Conservation (phyloP, 1,140 invertebrate genomes). For the Drosophila varians region DNA sequence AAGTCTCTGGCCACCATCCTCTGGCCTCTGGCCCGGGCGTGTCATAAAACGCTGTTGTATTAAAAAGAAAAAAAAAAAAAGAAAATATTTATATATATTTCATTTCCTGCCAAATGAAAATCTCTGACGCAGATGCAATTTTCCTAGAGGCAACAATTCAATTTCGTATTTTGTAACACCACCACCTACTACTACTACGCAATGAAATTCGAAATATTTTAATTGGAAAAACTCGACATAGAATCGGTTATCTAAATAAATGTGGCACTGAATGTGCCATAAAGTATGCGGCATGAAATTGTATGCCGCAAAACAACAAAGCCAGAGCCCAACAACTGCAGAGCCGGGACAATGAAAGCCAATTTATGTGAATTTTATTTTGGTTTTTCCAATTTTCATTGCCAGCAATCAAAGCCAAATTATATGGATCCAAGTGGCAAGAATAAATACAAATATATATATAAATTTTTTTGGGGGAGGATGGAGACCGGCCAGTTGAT, state of each 20-base stretch:
- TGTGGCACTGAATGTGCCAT: conserved; percentile 40
- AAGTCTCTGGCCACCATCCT: conserved; percentile 15
- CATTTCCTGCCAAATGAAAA: conserved; percentile 27
- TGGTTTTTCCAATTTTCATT: conserved; percentile 46
- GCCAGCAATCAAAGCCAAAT: conserved; percentile 57
- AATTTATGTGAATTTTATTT: conserved; percentile 65
- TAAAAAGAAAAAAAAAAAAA: no score
- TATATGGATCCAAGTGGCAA: conserved; percentile 38
- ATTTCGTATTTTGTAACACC: conserved; percentile 25
- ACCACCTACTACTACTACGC: background rate
- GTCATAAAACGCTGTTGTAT: conserved; percentile 45
- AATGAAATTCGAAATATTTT: conserved; percentile 56
- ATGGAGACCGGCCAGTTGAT: background rate
- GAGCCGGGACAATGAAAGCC: conserved; percentile 34
- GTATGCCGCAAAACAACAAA: conserved; percentile 37
- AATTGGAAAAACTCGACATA: conserved; percentile 72
- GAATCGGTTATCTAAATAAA: conserved; percentile 70
- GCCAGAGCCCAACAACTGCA: conserved; percentile 2
- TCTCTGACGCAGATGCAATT: conserved; percentile 47
- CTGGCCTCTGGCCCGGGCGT: no score
- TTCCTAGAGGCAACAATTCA: conserved; percentile 56
- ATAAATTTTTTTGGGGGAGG: background rate
- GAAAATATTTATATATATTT: conserved; percentile 7
- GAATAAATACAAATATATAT: background rate
- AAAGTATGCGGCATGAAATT: conserved; percentile 52